Conservation (phyloP, 37 sponge, comb jelly and placozoan genomes). For the Aplysina aerophoba region DNA sequence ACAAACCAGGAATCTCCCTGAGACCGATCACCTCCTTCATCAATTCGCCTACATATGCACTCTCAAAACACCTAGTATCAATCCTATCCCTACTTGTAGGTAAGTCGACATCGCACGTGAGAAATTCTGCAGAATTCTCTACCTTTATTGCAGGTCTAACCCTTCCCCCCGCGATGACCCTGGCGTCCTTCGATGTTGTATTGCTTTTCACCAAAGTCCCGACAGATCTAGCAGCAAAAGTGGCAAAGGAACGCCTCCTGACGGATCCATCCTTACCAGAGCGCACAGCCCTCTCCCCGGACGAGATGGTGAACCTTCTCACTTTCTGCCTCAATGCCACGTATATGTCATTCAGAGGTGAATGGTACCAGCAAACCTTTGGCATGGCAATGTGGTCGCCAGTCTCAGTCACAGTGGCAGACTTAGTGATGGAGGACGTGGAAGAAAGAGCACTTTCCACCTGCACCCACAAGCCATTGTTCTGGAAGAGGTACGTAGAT, state of each 20-base stretch:
- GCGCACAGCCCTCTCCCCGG: conserved; percentile 19
- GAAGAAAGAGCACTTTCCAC: conserved; percentile 14
- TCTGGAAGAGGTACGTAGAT: conserved; percentile 48
- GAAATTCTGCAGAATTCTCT: conserved; percentile 16
- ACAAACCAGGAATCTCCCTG: conserved; percentile 23
- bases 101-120: conserved; percentile 16
- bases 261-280: not conserved
- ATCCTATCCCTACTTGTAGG: conserved; percentile 42
- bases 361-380: conserved; percentile 16
- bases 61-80: conserved; percentile 34
- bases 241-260: conserved; percentile 12
- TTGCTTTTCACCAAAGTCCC: conserved; percentile 30
- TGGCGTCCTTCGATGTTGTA: conserved; percentile 24
- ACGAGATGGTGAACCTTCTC: not conserved
- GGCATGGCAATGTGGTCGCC: conserved; percentile 14
- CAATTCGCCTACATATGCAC: conserved; percentile 34
- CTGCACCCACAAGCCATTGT: conserved; percentile 4
- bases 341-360: not conserved
- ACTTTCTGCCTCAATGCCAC: conserved; percentile 18
- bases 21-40: conserved; percentile 16
- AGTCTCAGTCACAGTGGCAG: not conserved
- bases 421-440: conserved; percentile 2
- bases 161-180: not conserved
- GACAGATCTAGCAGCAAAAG: conserved; percentile 11
- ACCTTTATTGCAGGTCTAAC: conserved; percentile 15